A percentile compares a stretch with the other conserved stretches of the same genome.
Conservation (phyloP, 1,140 invertebrate species). For the Zaprionus capensis region DNA sequence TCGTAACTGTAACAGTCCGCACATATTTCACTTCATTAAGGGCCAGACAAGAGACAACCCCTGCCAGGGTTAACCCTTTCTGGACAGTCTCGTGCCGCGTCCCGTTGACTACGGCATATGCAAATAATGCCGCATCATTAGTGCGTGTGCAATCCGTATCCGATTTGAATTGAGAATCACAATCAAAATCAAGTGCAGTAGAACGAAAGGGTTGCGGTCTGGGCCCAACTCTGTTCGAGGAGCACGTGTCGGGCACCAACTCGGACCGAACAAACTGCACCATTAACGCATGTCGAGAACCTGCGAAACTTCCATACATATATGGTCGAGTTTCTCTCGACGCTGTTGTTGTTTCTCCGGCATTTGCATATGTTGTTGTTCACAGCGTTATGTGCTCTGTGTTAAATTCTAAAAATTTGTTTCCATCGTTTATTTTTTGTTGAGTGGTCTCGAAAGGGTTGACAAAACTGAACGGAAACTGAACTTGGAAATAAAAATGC, state of each 20-base stretch:
- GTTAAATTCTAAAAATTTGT: slow-evolving; percentile 47
- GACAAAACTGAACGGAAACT: neutral
- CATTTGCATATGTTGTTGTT: slow-evolving; percentile 71
- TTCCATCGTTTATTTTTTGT: slow-evolving; percentile 45
- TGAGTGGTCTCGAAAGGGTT: slow-evolving; percentile 24
- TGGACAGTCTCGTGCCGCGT: slow-evolving; percentile 41
- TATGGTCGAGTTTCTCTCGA: neutral
- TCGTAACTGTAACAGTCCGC: slow-evolving; percentile 66
- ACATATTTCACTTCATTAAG: slow-evolving; percentile 75
- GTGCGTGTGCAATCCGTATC: slow-evolving; percentile 46
- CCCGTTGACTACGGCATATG: slow-evolving; percentile 60
- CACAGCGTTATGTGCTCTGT: slow-evolving; percentile 47
- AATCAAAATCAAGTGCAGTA: slow-evolving; percentile 31
- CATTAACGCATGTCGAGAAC: slow-evolving; percentile 19
- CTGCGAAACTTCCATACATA: slow-evolving; percentile 13
- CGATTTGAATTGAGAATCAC: slow-evolving; percentile 11
- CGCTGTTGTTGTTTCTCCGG: neutral
- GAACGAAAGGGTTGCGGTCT: slow-evolving; percentile 61
- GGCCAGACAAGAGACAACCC: slow-evolving; percentile 15
- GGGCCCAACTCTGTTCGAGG: slow-evolving; percentile 20
- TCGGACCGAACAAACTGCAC: slow-evolving; percentile 16
- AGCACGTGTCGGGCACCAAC: slow-evolving; percentile 61
- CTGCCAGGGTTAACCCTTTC: slow-evolving; percentile 61
- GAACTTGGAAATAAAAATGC: neutral
- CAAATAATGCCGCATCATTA: slow-evolving; percentile 80